Conservation (phyloP, 2,888 invertebrate species). For the Cerceris ruficornis region DNA sequence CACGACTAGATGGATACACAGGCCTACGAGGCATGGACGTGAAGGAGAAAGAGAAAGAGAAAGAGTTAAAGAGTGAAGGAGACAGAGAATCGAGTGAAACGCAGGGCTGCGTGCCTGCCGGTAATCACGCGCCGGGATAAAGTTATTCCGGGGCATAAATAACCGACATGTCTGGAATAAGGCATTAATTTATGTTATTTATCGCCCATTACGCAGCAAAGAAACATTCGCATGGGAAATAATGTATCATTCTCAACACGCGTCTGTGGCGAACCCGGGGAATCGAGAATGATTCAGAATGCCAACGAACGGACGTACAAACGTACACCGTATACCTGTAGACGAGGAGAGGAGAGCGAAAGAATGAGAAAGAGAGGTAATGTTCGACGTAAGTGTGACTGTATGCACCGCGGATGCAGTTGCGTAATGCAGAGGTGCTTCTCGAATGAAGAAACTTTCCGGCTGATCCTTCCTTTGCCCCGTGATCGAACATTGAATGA, state of each 20-base stretch:
- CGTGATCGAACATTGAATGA: not conserved
- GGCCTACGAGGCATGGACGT: not conserved
- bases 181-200: slow-evolving; percentile 82
- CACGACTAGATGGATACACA: slow-evolving; percentile 9
- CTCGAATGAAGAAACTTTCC: slow-evolving; percentile 19
- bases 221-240: slow-evolving; percentile 81
- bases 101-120: slow-evolving; percentile 79
- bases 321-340: slow-evolving; percentile 11
- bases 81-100: slow-evolving; percentile 48
- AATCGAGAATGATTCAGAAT: slow-evolving; percentile 78
- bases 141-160: slow-evolving; percentile 81
- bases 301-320: slow-evolving; percentile 70
- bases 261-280: slow-evolving; percentile 72
- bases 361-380: slow-evolving; percentile 24
- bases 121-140: slow-evolving; percentile 81
- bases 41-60: slow-evolving; percentile 17
- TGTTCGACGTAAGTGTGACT: slow-evolving; percentile 27
- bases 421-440: slow-evolving; percentile 43
- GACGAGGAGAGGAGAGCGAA: slow-evolving; percentile 1
- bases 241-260: slow-evolving; percentile 81
- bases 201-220: slow-evolving; percentile 81
- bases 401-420: slow-evolving; percentile 24
- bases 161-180: slow-evolving; percentile 80
- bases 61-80: slow-evolving; percentile 9
- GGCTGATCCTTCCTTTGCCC: slow-evolving; percentile 3